Conservation (phyloP, 2,888 invertebrate species). For the Gryllus longicercus region DNA sequence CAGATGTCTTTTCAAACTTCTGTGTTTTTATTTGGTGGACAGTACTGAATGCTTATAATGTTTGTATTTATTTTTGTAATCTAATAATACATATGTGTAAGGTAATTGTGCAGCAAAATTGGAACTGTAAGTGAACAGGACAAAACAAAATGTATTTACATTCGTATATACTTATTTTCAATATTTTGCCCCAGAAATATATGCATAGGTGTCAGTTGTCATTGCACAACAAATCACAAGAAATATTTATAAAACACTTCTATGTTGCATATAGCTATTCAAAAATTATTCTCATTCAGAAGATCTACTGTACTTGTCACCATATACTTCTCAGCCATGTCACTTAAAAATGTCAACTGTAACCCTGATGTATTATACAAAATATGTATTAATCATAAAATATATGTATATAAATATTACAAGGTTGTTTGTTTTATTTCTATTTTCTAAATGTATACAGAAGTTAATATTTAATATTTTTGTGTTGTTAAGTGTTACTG, state of each 20-base stretch:
- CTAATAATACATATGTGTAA: background rate
- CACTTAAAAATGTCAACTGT: background rate
- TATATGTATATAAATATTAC: background rate
- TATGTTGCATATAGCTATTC: background rate
- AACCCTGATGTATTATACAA: background rate
- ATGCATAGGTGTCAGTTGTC: background rate
- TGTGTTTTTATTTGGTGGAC: background rate
- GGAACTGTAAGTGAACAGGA: background rate
- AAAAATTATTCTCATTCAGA: background rate
- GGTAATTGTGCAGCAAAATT: background rate
- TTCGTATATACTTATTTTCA: background rate
- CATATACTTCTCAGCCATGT: constrained; percentile 17
- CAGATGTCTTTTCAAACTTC: constrained; percentile 10
- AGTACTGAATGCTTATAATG: background rate
- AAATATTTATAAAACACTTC: background rate
- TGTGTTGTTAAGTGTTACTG: no score
- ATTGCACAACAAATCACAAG: background rate
- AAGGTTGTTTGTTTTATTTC: no score
- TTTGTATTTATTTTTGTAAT: background rate
- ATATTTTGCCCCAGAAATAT: background rate
- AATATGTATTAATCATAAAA: background rate
- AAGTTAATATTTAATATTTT: no score
- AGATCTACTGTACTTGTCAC: background rate
- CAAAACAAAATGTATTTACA: background rate
- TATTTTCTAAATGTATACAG: no score